Evolutionary conservation across 2,888 invertebrate genomes (phyloP).

Genomic region (Drosophila anomelani): DNA sequence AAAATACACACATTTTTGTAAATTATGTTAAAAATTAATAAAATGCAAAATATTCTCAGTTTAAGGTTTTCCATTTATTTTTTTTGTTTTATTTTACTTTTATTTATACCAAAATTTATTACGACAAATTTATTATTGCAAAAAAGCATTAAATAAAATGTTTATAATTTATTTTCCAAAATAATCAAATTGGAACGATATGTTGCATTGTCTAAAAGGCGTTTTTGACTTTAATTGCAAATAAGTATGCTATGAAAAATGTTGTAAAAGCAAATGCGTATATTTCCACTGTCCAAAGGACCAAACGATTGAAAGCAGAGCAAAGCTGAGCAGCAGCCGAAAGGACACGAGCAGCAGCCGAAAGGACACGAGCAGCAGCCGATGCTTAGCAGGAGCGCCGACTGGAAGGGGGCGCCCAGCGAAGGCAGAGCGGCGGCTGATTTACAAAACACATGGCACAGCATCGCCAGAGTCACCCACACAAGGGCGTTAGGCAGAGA

Average conservation of each 20-base stretch:
- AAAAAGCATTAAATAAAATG: too few relatives aligned
- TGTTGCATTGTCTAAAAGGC: too few relatives aligned
- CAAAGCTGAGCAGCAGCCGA: slow-evolving; percentile 24
- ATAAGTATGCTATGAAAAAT: not conserved
- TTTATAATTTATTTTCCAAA: too few relatives aligned
- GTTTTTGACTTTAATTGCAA: not conserved
- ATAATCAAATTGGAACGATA: too few relatives aligned
- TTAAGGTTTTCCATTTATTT: too few relatives aligned
- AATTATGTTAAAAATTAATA: too few relatives aligned
- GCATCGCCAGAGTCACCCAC: slow-evolving; percentile 17
- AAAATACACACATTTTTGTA: too few relatives aligned
- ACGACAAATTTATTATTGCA: too few relatives aligned
- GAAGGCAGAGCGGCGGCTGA: slow-evolving; percentile 9
- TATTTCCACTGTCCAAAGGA: slow-evolving; percentile 24
- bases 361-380: slow-evolving; percentile 23
- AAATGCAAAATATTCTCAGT: too few relatives aligned
- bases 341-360: slow-evolving; percentile 24
- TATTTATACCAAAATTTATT: too few relatives aligned
- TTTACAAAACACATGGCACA: slow-evolving; percentile 38
- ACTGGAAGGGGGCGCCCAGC: not conserved
- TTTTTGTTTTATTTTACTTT: too few relatives aligned
- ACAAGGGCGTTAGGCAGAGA: slow-evolving; percentile 22
- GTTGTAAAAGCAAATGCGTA: not conserved
- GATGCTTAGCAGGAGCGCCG: not conserved
- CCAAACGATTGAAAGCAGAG: slow-evolving; percentile 25